A percentile compares a stretch with the other conserved stretches of the same genome.
Conservation (phyloP, 2,888 invertebrate genomes). For the Tortrix viridana region DNA sequence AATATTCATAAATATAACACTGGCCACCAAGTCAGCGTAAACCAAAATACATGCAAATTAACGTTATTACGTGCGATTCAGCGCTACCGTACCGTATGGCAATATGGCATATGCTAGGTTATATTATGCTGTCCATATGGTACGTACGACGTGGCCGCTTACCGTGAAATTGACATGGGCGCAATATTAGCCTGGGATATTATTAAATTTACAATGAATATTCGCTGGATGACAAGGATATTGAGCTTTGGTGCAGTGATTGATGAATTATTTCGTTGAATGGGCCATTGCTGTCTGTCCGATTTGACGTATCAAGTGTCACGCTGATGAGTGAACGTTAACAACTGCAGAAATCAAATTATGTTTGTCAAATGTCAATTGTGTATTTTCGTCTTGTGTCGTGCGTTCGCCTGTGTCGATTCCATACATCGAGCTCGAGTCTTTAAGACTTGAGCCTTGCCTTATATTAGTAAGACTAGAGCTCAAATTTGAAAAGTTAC, state of each 20-base stretch:
- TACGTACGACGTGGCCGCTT: constrained; percentile 16
- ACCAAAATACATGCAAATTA: constrained; percentile 21
- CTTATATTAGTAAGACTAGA: no score
- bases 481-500: no score
- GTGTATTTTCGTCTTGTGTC: no score
- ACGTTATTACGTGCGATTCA: constrained; percentile 3
- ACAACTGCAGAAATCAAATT: no score
- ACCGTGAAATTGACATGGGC: constrained; percentile 46
- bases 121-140: constrained; percentile 21
- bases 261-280: no score
- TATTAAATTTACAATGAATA: constrained; percentile 37
- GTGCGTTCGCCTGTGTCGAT: no score
- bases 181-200: constrained; percentile 34
- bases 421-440: no score
- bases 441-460: no score
- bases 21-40: constrained; percentile 1
- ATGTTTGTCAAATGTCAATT: no score
- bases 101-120: constrained; percentile 3
- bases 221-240: not conserved
- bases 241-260: not conserved
- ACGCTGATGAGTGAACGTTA: no score
- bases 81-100: constrained; percentile 1
- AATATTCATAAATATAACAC: not conserved
- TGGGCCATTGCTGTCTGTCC: no score
- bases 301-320: no score